Base-by-base conservation (phyloP, 2,888 invertebrate genomes). In the Marasmarcha lunaedactyla region DNA sequence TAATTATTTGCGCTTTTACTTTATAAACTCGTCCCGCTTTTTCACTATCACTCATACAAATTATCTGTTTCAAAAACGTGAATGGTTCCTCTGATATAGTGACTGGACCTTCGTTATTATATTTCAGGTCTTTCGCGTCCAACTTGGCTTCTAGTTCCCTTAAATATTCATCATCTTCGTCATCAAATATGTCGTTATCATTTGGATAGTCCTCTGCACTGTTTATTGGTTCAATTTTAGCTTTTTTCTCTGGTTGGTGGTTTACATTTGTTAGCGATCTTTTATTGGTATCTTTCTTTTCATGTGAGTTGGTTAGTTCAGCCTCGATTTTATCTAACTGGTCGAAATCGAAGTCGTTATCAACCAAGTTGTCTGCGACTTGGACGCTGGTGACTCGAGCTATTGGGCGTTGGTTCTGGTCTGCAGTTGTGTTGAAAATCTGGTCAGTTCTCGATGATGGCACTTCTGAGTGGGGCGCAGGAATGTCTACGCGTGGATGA, bases 1-100 rank as follows among this genome's bases (percentile, higher is more conserved):
- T 73, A 53, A 84, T 71, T 40, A 88, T 85, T 54, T 85, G 86
- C 1, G 79, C 89, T 53, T 84, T 86, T 1, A 89, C 79, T 46
- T 66, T 85, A 43, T 83, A 87, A 14, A 71, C 78, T 41, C 71
- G 83, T 1, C 74, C 76, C 1, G 47, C 52, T 42, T 59, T 74
- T 10, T 69, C 65, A 7, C 45, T 45, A 0, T 63, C 63, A 20
- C 41, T 49, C 48, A 74, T 48, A 5, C 73, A 70, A 11, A 68
- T 68, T 12, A 85, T 68, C 48, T 84, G 77, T 48, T 74, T 78
- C 40, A 85, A 71, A 49, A 78, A 84, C 2, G 76, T 59, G 42
- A 71, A 85, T 0, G 85, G 85, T 42, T 74, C 69, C 0, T 58
- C 15, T 5, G 67, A 44, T 2, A 73, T 46, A 1, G 50, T 13